Percentiles rank a stretch among this genome's conserved stretches.
These are phyloP conservation scores for Myrmecophaga tridactyla DNA, from an alignment of 2,113 vertebrate genomes.

Conservation along the genomic window DNA sequence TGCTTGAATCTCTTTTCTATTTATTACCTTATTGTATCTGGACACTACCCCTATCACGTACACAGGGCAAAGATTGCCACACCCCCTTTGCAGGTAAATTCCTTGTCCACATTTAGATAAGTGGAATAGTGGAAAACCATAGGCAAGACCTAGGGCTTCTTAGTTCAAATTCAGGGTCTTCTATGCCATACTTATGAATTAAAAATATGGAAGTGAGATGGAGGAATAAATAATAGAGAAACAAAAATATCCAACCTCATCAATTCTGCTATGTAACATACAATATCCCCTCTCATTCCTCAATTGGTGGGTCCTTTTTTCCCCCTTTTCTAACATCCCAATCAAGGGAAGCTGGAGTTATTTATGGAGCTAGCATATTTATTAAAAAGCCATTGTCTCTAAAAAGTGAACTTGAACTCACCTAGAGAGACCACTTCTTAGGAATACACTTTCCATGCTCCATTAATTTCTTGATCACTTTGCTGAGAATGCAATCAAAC, in stretches of 20 bases:
- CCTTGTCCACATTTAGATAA: neutral
- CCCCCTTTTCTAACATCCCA: constrained; percentile 21
- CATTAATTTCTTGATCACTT: constrained; percentile 53
- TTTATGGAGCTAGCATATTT: neutral
- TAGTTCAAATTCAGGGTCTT: neutral
- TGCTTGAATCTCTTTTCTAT: neutral
- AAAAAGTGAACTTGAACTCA: constrained; percentile 31
- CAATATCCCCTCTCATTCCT: neutral
- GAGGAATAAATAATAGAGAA: neutral
- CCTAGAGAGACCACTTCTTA: constrained; percentile 12
- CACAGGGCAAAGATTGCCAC: neutral
- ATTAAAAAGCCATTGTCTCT: neutral
- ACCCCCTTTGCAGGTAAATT: neutral
- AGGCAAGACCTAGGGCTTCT: neutral
- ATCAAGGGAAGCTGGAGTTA: neutral
- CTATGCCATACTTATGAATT: neutral
- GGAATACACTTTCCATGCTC: neutral
- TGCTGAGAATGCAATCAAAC: constrained; percentile 46
- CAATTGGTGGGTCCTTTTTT: neutral
- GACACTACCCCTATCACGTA: neutral
- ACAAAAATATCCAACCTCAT: neutral
- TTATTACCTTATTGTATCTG: neutral
- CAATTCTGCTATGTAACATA: neutral
- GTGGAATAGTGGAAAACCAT: neutral
- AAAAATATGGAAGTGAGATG: neutral